These are phyloP conservation scores for Masnerella sp. DNA, from an alignment of 2,888 invertebrate genomes.

Conservation along the genomic window DNA sequence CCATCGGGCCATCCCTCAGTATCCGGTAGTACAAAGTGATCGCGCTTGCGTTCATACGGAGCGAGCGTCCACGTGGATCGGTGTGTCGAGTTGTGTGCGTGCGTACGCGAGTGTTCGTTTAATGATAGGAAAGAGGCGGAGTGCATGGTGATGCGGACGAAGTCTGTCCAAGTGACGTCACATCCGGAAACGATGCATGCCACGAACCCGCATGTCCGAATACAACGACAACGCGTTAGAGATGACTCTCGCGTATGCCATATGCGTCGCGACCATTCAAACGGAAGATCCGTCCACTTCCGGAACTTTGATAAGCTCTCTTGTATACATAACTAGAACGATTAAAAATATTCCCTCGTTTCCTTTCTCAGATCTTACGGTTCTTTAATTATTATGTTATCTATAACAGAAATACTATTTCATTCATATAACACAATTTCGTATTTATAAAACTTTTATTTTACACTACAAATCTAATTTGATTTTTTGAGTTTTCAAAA, in stretches of 20 bases:
- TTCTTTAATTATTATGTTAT: slow-evolving; percentile 9
- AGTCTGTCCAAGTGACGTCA: slow-evolving; percentile 61
- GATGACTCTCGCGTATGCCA: slow-evolving; percentile 40
- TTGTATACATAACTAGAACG: slow-evolving; percentile 8
- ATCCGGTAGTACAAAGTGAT: no score
- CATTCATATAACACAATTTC: no score
- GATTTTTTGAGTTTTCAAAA: no score
- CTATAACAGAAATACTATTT: neutral
- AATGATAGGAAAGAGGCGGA: slow-evolving; percentile 51
- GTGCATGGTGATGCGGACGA: slow-evolving; percentile 45
- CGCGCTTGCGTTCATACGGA: no score
- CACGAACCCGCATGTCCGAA: slow-evolving; percentile 49
- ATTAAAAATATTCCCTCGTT: neutral
- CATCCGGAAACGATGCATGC: slow-evolving; percentile 62
- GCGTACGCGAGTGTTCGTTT: slow-evolving; percentile 14
- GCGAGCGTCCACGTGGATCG: no score
- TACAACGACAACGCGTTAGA: slow-evolving; percentile 31
- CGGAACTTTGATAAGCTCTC: slow-evolving; percentile 41
- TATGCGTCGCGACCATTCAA: slow-evolving; percentile 23
- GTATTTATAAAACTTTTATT: no score
- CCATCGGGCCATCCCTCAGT: no score
- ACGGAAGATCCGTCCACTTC: slow-evolving; percentile 53
- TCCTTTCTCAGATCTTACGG: neutral
- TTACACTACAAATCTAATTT: no score
- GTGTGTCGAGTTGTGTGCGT: no score